Base-by-base conservation (phyloP, 2,888 invertebrate species). In the Morpho deidamia region DNA sequence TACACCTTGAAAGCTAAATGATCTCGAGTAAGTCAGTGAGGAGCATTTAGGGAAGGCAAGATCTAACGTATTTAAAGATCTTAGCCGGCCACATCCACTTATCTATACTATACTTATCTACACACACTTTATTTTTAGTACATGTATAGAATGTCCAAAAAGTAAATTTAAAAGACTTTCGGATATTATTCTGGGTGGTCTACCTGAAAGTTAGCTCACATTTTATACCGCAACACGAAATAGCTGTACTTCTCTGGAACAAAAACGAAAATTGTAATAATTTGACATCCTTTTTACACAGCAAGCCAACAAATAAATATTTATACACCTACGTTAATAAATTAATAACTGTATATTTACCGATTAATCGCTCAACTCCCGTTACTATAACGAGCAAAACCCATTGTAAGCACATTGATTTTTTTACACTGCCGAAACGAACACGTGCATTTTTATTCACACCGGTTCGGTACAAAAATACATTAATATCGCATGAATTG, bases 391-490 rank as follows among this genome's bases (percentile, higher is more conserved):
- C 23, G 23, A 23, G 23, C 23, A 23, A 23, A 23, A 23, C 23
- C 23, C 23, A 23, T 23, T 23, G 23, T 23, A 23, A 23, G 23
- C 23, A 53, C 47, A 42, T 48, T 34, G 40, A 8, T n/a, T 10
- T 51, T 61, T 57, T 61, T 61, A 51, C 50, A 55, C 44, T 46
- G 42, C 44, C 49, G 46, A 57, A 59, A 55, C 41, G 51, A 52
- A 53, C 56, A 56, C 53, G 52, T 47, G 58, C 63, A 68, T 76
- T 74, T 79, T 76, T 67, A 72, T 77, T 78, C 65, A 74, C 70
- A 46, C 48, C 11, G 55, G 42, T 42, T 53, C 44, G 7, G 11
- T 34, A 48, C 42, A 45, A 55, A 48, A 58, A 46, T 39, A 12
- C 44, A 33, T 38, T 34, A 33, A 44, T 39, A 34, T 38, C 39